Conservation (phyloP, 2,888 invertebrate species). For the Melinaea menophilus region DNA sequence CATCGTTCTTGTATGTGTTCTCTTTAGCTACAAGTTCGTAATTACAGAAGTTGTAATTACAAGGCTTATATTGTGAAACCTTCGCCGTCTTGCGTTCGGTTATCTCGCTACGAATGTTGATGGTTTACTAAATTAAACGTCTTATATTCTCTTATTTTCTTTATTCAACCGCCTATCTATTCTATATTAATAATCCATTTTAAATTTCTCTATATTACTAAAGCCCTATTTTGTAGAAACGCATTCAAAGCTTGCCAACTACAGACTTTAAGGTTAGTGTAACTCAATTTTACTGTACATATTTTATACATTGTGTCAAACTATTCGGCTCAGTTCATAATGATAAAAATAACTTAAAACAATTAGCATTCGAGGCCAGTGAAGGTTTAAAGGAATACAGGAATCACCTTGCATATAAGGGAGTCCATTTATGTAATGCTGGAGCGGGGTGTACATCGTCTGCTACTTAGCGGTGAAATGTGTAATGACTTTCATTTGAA, state of each 20-base stretch:
- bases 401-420: constrained; percentile 55
- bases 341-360: constrained; percentile 11
- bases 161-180: constrained; percentile 50
- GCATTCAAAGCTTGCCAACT: no score
- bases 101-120: constrained; percentile 62
- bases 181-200: constrained; percentile 14
- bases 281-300: background rate
- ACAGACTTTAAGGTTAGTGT: constrained; percentile 1
- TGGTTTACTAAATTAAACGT: constrained; percentile 74
- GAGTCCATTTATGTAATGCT: constrained; percentile 56
- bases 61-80: constrained; percentile 62
- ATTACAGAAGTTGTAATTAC: constrained; percentile 74
- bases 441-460: constrained; percentile 55
- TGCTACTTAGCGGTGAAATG: constrained; percentile 73
- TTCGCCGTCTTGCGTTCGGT: constrained; percentile 59
- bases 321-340: constrained; percentile 8
- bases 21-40: constrained; percentile 62
- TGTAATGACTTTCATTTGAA: constrained; percentile 54
- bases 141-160: constrained; percentile 55
- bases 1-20: constrained; percentile 57
- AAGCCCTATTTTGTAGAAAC: background rate
- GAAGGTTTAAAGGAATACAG: constrained; percentile 28
- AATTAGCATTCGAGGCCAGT: constrained; percentile 17
- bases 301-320: constrained; percentile 6
- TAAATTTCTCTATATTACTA: constrained; percentile 9